Percentiles rank a stretch among this genome's conserved stretches.
phyloP scores from a whole-genome alignment of 2,797 vertebrate species.

The Cichlasoma orientale region DNA sequence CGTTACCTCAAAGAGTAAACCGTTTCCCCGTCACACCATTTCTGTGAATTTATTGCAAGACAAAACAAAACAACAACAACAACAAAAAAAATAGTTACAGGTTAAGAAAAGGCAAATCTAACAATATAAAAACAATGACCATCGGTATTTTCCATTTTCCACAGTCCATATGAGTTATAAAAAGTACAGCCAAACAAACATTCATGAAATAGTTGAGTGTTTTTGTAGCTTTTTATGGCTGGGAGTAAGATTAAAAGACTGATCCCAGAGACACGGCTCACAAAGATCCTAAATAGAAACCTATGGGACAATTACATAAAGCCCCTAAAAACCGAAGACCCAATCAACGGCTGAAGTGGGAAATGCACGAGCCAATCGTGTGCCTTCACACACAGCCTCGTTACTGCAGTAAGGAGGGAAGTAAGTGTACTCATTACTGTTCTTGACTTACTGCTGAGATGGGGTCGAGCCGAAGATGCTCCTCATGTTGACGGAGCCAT shows the following conservation, averaged over 20 bases:
- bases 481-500: background rate
- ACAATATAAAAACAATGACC: conserved; percentile 29
- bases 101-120: conserved; percentile 9
- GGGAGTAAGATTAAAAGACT: background rate
- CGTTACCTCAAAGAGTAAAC: background rate
- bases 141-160: background rate
- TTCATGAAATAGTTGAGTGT: background rate
- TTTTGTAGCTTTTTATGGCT: background rate
- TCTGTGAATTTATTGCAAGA: conserved; percentile 63
- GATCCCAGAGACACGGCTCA: background rate
- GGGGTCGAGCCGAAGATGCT: background rate
- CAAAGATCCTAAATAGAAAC: background rate
- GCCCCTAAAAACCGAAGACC: background rate
- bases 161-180: background rate
- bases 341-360: background rate
- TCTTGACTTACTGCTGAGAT: background rate
- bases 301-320: background rate
- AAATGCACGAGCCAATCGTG: background rate
- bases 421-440: background rate
- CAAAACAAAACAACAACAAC: background rate
- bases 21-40: background rate
- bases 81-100: conserved; percentile 28
- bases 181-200: background rate
- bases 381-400: background rate
- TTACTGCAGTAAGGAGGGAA: background rate